Conservation (phyloP, 2,113 vertebrate genomes). For the Halcyon senegalensis region DNA sequence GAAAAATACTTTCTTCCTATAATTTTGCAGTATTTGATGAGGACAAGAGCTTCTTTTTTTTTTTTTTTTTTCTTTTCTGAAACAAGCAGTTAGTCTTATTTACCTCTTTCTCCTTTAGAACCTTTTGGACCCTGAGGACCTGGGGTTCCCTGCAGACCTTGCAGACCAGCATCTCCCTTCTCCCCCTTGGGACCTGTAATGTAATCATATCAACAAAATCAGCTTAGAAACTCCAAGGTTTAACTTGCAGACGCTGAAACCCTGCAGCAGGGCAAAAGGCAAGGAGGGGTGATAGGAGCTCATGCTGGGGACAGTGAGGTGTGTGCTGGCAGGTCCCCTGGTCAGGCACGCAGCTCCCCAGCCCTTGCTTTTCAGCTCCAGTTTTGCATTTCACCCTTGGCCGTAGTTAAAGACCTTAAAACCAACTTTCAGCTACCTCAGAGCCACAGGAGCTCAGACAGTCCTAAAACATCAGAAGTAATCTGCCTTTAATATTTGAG, state of each 20-base stretch:
- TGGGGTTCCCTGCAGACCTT: constrained; percentile 77
- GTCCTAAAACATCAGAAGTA: not conserved
- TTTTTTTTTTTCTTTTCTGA: not conserved
- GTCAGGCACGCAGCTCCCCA: not conserved
- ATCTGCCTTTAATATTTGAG: not conserved
- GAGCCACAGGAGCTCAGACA: not conserved
- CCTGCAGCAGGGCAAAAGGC: rapidly evolving
- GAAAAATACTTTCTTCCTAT: not conserved
- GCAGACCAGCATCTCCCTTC: constrained; percentile 80
- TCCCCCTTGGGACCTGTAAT: constrained; percentile 84
- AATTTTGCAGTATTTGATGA: not conserved
- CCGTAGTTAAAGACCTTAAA: not conserved
- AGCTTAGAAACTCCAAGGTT: not conserved
- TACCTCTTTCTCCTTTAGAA: constrained; percentile 90
- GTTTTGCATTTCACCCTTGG: not conserved
- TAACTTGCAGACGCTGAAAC: not conserved
- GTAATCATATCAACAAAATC: not conserved
- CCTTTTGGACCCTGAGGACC: constrained; percentile 79
- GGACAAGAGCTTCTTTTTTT: not conserved
- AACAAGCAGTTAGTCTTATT: not conserved
- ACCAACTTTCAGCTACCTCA: not conserved
- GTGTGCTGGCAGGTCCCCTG: not conserved
- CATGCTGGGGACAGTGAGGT: not conserved
- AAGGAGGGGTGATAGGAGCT: no score
- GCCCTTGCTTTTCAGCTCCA: not conserved